Evolutionary conservation across 2,888 invertebrate genomes (phyloP), one percentile per base, ranked within the genome.

Genomic region (Ellobium chinense): DNA sequence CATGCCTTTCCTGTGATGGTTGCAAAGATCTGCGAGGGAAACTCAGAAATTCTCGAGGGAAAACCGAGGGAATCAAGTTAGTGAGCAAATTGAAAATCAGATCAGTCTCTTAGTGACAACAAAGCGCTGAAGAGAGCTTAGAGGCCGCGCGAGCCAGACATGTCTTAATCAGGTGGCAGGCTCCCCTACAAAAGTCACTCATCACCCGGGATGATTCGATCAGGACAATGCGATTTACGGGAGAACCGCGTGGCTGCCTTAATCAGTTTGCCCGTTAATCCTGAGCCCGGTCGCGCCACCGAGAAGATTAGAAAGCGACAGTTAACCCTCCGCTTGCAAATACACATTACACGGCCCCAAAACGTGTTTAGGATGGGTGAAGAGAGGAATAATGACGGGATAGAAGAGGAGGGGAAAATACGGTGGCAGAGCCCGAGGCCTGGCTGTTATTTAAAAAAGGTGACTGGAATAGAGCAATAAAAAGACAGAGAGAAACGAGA

Each of bases 31-130:
- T 62, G 62, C 54, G 70, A 36, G 62, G 29, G 65, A 66, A 78
- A 78, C 60, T 70, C 31, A 37, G 69, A 60, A 78, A 78, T 70
- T 78, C 78, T 70, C 82, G 74, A 56, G 78, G 70, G 80, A 79
- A 69, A 70, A 76, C 39, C 66, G 69, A 54, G 78, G 77, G 82
- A 86, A 85, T 86, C 85, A 83, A 85, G 86, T 88, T 88, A 88
- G 85, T 84, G 81, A 82, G 85, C 86, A 87, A 87, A 88, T 88
- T 88, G 88, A 86, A 88, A 88, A 88, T 88, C 88, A 88, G 87
- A 87, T 88, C 88, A 88, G 86, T 84, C 86, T 82, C 83, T 62
- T 73, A 73, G 81, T 79, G 80, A 81, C 85, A 85, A 87, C 86
- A 87, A 85, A 87, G 84, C 83, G 60, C 39, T 39, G 31, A 46